phyloP scores from a whole-genome alignment of 92 coral and sea anemone genomes.

The Blastomussa wellsi region DNA sequence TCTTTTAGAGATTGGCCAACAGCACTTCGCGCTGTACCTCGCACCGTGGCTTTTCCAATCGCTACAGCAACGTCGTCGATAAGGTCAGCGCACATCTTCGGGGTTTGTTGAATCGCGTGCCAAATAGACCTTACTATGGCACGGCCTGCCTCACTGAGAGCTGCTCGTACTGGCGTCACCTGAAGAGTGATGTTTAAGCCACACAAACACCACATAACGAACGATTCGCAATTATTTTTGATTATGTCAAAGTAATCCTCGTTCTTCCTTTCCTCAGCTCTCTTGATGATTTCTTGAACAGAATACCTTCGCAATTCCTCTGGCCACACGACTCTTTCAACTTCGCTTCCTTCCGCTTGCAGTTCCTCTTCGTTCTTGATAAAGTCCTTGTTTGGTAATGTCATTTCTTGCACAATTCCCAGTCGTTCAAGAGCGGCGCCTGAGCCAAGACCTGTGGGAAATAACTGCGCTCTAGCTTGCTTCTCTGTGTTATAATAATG shows the following conservation, averaged over 20 bases:
- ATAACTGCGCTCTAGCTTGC: neutral
- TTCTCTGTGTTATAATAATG: slow-evolving; percentile 26
- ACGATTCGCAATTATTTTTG: neutral
- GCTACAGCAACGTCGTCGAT: neutral
- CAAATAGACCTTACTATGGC: neutral
- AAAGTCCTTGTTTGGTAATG: neutral
- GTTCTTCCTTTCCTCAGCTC: neutral
- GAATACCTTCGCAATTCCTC: neutral
- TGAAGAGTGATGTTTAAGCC: neutral
- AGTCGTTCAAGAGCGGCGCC: neutral
- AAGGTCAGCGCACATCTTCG: neutral
- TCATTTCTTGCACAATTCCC: slow-evolving; percentile 8
- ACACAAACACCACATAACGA: slow-evolving; percentile 13
- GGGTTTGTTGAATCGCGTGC: neutral
- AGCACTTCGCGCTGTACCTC: neutral
- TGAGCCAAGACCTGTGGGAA: neutral
- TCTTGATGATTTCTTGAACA: neutral
- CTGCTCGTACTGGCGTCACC: neutral
- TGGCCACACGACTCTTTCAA: neutral
- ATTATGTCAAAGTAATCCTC: neutral
- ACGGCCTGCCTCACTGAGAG: neutral
- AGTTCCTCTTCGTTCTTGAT: neutral
- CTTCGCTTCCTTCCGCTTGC: neutral
- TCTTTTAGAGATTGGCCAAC: neutral
- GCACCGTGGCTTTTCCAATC: neutral